phyloP scores from a whole-genome alignment of 2,797 vertebrate species.

The Trematomus bernacchii region DNA sequence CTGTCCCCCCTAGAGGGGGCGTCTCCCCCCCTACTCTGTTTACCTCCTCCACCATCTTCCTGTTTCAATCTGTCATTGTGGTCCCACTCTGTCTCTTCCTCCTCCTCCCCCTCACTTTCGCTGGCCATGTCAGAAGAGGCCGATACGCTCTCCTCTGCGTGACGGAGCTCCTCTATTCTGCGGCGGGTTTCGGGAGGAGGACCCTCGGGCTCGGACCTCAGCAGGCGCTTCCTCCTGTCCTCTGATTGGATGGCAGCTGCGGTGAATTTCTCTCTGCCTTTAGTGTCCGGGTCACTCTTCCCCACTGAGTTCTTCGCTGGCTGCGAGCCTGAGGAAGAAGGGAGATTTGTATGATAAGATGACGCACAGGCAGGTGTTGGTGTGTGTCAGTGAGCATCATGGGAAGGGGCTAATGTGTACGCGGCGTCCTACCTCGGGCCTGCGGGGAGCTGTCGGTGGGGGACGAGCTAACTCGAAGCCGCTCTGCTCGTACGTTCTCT shows the following conservation, averaged over 20 bases:
- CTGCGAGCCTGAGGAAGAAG: constrained; percentile 73
- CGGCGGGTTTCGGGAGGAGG: constrained; percentile 79
- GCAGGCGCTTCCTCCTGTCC: constrained; percentile 83
- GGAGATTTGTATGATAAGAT: constrained; percentile 19
- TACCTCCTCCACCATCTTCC: constrained; percentile 74
- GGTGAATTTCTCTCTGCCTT: constrained; percentile 80
- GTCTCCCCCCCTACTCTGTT: constrained; percentile 59
- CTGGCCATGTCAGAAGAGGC: constrained; percentile 84
- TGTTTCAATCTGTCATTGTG: constrained; percentile 68
- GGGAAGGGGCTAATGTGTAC: constrained; percentile 5
- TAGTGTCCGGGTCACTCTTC: constrained; percentile 78
- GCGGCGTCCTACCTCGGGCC: constrained; percentile 78
- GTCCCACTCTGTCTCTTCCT: constrained; percentile 77
- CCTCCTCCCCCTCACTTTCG: constrained; percentile 84
- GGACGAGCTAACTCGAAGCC: constrained; percentile 77
- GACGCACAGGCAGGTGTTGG: neutral
- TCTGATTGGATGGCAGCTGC: constrained; percentile 69
- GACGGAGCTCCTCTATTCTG: constrained; percentile 80
- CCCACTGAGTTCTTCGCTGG: constrained; percentile 72
- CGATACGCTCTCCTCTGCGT: constrained; percentile 80
- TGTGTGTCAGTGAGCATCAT: constrained; percentile 10
- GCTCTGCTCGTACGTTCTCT: constrained; percentile 78
- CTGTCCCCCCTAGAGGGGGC: constrained; percentile 57
- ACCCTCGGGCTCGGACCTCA: constrained; percentile 77
- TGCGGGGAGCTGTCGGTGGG: constrained; percentile 78